These are phyloP conservation scores for Eueides isabella DNA, from an alignment of 1,140 invertebrate genomes.

Conservation along the genomic window DNA sequence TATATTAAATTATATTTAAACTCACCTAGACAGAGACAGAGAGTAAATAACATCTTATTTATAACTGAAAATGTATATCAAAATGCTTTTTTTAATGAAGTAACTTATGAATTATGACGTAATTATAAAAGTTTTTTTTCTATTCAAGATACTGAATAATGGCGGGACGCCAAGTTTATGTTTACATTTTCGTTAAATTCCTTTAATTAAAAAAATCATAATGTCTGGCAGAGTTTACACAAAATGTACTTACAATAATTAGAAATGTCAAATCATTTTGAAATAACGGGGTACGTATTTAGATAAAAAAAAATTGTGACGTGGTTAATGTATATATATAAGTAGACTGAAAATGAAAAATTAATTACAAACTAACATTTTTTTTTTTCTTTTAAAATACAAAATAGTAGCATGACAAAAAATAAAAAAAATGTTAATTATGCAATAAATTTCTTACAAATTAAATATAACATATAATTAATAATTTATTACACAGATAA, in stretches of 20 bases:
- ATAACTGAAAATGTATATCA: background rate
- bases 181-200: background rate
- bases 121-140: background rate
- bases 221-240: background rate
- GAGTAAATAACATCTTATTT: background rate
- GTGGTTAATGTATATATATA: background rate
- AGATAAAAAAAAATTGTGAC: background rate
- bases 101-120: background rate
- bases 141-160: slow-evolving; percentile 8
- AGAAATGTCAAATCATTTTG: background rate
- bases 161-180: slow-evolving; percentile 12
- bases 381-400: too few species aligned
- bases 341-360: background rate
- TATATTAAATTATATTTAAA: background rate
- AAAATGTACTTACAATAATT: background rate
- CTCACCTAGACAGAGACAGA: background rate
- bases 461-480: slow-evolving; percentile 29
- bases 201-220: slow-evolving; percentile 8
- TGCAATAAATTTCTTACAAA: background rate
- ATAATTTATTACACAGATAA: slow-evolving; percentile 46
- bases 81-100: background rate
- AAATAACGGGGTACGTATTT: background rate
- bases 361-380: too few species aligned
- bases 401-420: too few species aligned
- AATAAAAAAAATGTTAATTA: too few species aligned